Evolutionary conservation across 2,113 vertebrate genomes (phyloP).

Genomic region (Azemiops feae): DNA sequence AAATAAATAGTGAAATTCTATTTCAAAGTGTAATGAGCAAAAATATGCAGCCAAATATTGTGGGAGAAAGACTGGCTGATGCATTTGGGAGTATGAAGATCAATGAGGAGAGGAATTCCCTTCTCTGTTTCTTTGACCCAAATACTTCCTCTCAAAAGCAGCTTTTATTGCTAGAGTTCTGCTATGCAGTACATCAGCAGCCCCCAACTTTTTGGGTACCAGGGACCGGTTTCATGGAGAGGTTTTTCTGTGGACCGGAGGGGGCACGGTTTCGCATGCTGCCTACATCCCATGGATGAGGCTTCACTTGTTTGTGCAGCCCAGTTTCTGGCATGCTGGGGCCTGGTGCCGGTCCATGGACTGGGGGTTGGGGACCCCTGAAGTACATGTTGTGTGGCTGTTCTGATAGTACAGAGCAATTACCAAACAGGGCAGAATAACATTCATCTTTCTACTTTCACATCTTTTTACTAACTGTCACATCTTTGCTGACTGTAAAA

Average conservation of each 20-base stretch:
- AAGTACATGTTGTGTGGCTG: not conserved
- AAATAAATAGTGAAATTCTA: not conserved
- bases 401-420: not conserved
- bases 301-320: not conserved
- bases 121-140: not conserved
- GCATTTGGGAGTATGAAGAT: not conserved
- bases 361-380: not conserved
- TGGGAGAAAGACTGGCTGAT: not conserved
- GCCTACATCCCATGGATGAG: not conserved
- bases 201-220: not conserved
- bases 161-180: not conserved
- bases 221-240: not conserved
- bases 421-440: not conserved
- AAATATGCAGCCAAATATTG: not conserved
- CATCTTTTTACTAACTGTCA: not conserved
- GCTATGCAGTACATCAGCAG: not conserved
- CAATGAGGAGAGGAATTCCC: not conserved
- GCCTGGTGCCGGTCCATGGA: not conserved
- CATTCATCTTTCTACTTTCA: not conserved
- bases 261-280: not conserved
- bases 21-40: not conserved
- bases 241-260: not conserved
- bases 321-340: not conserved
- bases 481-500: not conserved
- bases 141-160: not conserved